A percentile compares a stretch with the other conserved stretches of the same genome.
phyloP scores from a whole-genome alignment of 2,113 vertebrate species.

The Psophia crepitans region DNA sequence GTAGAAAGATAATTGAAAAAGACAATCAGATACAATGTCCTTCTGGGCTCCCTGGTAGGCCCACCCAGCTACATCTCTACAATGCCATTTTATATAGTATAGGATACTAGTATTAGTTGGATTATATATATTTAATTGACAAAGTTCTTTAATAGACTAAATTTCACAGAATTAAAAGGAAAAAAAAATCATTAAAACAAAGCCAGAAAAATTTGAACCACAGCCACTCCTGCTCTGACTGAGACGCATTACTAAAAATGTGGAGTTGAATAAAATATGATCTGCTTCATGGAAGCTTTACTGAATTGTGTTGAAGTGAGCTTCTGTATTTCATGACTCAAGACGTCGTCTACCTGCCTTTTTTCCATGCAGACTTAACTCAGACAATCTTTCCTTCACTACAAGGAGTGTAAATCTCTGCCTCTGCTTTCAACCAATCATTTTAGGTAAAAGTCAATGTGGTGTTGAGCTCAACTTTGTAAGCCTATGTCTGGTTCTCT shows the following conservation, averaged over 20 bases:
- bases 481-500: background rate
- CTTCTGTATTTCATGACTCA: background rate
- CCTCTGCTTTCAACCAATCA: rapidly evolving
- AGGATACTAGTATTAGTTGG: background rate
- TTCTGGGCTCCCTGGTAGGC: background rate
- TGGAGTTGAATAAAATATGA: background rate
- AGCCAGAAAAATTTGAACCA: background rate
- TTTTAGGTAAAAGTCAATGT: background rate
- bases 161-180: background rate
- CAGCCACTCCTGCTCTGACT: background rate
- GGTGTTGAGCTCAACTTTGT: background rate
- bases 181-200: background rate
- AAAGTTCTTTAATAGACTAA: background rate
- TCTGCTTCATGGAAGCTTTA: background rate
- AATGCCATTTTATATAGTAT: background rate
- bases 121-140: background rate
- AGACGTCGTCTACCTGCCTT: background rate
- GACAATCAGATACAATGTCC: background rate
- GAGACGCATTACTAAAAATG: background rate
- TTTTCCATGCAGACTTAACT: background rate
- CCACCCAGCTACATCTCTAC: background rate
- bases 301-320: background rate
- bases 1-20: background rate
- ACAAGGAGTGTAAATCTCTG: background rate
- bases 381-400: background rate